Conservation (phyloP, 2,113 vertebrate genomes). For the Uria lomvia region DNA sequence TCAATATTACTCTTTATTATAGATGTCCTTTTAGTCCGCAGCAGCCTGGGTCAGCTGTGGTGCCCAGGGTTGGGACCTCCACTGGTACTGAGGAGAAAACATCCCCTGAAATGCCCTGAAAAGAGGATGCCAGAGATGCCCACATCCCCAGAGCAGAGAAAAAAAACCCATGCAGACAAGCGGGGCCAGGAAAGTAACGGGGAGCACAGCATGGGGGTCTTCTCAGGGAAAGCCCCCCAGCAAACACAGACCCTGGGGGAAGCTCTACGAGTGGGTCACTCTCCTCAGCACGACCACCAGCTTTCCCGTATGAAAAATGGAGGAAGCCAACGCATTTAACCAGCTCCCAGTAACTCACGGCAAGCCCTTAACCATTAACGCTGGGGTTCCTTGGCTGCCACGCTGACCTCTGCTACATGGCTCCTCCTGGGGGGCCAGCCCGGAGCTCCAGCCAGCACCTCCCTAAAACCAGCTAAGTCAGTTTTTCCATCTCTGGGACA, state of each 20-base stretch:
- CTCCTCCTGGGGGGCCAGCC: not conserved
- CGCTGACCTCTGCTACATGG: not conserved
- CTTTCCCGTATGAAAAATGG: not conserved
- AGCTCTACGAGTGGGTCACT: rapidly evolving
- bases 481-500: not conserved
- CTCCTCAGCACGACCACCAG: not conserved
- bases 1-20: not conserved
- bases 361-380: not conserved
- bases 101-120: not conserved
- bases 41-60: not conserved
- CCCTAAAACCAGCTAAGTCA: not conserved
- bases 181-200: not conserved
- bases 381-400: not conserved
- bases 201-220: rapidly evolving
- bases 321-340: not conserved
- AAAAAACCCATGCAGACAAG: not conserved
- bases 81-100: not conserved
- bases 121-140: not conserved
- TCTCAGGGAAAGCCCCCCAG: not conserved
- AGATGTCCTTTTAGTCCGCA: not conserved
- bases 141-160: not conserved
- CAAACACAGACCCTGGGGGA: not conserved
- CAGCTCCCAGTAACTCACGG: rapidly evolving
- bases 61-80: not conserved
- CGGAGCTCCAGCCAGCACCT: not conserved